Percentiles rank a stretch among this genome's conserved stretches.
Conservation (phyloP, 2,888 invertebrate genomes). For the Meganola albula region DNA sequence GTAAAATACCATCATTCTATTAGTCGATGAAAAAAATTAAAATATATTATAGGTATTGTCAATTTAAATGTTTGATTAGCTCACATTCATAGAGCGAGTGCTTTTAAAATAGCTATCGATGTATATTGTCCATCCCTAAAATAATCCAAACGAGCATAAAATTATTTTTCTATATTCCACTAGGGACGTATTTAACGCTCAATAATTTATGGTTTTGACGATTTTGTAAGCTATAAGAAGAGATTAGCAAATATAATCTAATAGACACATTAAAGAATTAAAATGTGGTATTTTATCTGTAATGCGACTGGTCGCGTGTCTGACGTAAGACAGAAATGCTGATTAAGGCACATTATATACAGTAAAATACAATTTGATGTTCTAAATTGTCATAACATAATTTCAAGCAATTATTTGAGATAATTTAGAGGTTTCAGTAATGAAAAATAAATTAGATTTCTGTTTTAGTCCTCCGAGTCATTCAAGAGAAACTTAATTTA, state of each 20-base stretch:
- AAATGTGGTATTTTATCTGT: conserved; percentile 56
- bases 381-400: conserved; percentile 20
- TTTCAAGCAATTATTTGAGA: conserved; percentile 13
- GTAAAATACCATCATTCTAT: no score
- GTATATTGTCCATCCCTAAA: no score
- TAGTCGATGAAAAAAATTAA: no score
- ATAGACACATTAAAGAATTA: conserved; percentile 63
- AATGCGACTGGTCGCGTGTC: conserved; percentile 58
- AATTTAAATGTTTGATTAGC: no score
- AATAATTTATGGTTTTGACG: conserved; percentile 57
- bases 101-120: background rate
- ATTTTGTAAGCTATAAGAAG: conserved; percentile 40
- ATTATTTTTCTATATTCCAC: conserved; percentile 45
- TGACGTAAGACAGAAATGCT: conserved; percentile 42
- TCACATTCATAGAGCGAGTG: no score
- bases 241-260: conserved; percentile 61
- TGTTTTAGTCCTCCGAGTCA: no score
- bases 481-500: no score
- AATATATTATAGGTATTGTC: no score
- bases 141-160: conserved; percentile 65
- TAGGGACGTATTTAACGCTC: conserved; percentile 51
- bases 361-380: conserved; percentile 21
- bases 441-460: conserved; percentile 30
- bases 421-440: conserved; percentile 27
- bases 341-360: conserved; percentile 44